Base-by-base conservation (phyloP, 2,888 invertebrate species). In the Dendrolimus pini region DNA sequence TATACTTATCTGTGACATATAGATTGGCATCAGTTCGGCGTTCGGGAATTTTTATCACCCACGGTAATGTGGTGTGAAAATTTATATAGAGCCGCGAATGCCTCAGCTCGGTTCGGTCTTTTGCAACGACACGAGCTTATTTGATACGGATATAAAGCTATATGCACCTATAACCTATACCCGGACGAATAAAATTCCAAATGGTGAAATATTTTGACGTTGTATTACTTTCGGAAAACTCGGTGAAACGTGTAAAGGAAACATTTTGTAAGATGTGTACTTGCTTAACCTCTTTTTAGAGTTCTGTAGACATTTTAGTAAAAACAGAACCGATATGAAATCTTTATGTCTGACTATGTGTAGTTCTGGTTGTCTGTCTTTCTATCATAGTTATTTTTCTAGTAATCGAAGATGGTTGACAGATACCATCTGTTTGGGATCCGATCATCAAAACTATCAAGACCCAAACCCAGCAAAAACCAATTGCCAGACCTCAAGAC, bases 31-130 rank as follows among this genome's bases (percentile, higher is more conserved):
- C 57, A 61, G 61, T 60, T 56, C 61, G 60, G 55, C 6, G 60
- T 57, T 41, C 41, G 58, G 63, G 70, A 63, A 73, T 72, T 77
- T 74, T 74, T 75, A 76, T 74, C 73, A 70, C 74, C 65, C 59
- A 54, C 70, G 57, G 71, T 76, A 78, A 78, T 77, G 70, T 69
- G 61, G 68, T 70, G 74, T 69, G 74, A 72, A 72, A 77, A 77
- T 77, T 71, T 78, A 77, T 77, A 72, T 60, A 64, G 61, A 65
- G 58, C 54, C 41, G 52, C 59, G 53, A 47, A 47, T 47, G 7
- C 47, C 47, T 12, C 47, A 47, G 47, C 47, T 47, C 30, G 30
- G 30, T 30, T 30, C 30, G 30, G 6, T 30, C 30, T 30, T 9
- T 47, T 47, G 47, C 47, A 47, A 47, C 6, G 47, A 9, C 47